These are phyloP conservation scores for Microctonus aethiopoides DNA, from an alignment of 2,888 invertebrate genomes.

Conservation along the genomic window DNA sequence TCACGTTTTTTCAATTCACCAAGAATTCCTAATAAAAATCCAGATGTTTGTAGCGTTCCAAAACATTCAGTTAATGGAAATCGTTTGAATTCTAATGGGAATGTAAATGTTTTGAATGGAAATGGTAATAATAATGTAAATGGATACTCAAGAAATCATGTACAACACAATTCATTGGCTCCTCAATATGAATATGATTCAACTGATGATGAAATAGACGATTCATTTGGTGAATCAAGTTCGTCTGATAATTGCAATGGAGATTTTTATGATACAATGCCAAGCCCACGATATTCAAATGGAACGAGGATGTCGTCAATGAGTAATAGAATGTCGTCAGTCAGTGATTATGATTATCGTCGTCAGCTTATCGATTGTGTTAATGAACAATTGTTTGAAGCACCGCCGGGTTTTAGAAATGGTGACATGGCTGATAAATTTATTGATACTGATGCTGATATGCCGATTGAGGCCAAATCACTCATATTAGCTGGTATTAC, in stretches of 20 bases:
- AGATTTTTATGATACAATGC: constrained; percentile 36
- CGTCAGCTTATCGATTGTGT: constrained; percentile 43
- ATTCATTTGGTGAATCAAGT: constrained; percentile 43
- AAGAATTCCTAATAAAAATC: constrained; percentile 44
- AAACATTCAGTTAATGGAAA: constrained; percentile 20
- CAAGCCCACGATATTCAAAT: constrained; percentile 32
- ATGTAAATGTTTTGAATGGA: constrained; percentile 39
- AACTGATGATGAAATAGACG: constrained; percentile 42
- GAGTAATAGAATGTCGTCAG: constrained; percentile 35
- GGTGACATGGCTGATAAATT: constrained; percentile 40
- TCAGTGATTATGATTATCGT: constrained; percentile 42
- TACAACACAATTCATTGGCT: constrained; percentile 6
- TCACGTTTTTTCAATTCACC: constrained; percentile 61
- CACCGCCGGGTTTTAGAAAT: constrained; percentile 36
- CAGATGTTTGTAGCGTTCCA: constrained; percentile 19
- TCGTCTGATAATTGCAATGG: constrained; percentile 36
- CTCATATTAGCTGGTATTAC: constrained; percentile 54
- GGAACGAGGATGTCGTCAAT: constrained; percentile 39
- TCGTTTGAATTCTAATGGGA: constrained; percentile 2
- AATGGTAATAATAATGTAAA: constrained; percentile 12
- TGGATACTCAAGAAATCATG: constrained; percentile 30
- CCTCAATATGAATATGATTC: constrained; percentile 42
- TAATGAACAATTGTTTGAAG: constrained; percentile 37
- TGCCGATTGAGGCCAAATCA: constrained; percentile 46
- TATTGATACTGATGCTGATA: constrained; percentile 44